Evolutionary conservation across 2,797 vertebrate species (phyloP).

Genomic region (Thamnophis elegans): DNA sequence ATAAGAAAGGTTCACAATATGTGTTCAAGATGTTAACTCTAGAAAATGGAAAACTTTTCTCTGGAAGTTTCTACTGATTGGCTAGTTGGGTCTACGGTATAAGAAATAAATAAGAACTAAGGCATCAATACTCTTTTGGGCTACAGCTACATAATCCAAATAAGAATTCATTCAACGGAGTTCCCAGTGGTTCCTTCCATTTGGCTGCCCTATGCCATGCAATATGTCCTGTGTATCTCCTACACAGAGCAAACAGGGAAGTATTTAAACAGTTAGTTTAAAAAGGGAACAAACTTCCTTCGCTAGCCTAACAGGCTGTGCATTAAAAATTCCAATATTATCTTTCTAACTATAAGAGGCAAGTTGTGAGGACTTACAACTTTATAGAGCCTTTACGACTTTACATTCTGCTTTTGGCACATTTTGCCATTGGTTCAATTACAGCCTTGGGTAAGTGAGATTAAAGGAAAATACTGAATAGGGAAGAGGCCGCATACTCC

Average conservation of each 20-base stretch:
- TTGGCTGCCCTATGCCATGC: neutral
- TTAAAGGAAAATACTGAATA: neutral
- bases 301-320: neutral
- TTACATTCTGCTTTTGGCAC: neutral
- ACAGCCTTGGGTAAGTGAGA: neutral
- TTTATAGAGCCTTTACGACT: neutral
- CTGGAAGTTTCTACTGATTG: neutral
- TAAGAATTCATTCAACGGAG: neutral
- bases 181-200: neutral
- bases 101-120: neutral
- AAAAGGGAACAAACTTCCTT: neutral
- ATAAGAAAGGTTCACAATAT: conserved; percentile 20
- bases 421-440: neutral
- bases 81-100: neutral
- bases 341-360: neutral
- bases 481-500: neutral
- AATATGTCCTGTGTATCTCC: neutral
- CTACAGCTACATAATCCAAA: neutral
- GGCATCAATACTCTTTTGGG: neutral
- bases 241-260: neutral
- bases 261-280: neutral
- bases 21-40: conserved; percentile 1
- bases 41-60: neutral
- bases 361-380: neutral
- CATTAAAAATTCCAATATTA: neutral